A percentile compares a stretch with the other conserved stretches of the same genome.
Conservation (phyloP, 2,797 vertebrate species). For the Chelon labrosus region DNA sequence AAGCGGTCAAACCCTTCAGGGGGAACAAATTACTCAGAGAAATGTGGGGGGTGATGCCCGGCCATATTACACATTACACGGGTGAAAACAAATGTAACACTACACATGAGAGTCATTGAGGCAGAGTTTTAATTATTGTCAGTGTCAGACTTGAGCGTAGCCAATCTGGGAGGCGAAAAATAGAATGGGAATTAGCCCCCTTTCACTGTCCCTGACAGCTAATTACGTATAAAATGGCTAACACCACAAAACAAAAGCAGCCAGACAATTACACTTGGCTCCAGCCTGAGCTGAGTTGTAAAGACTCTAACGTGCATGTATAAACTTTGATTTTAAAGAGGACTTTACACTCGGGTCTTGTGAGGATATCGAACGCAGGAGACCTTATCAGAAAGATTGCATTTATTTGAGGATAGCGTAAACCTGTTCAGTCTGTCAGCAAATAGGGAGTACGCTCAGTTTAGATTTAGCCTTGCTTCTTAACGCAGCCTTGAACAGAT, state of each 20-base stretch:
- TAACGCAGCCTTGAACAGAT: constrained; percentile 60
- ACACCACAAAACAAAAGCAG: constrained; percentile 76
- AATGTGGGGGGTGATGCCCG: constrained; percentile 49
- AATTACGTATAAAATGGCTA: constrained; percentile 83
- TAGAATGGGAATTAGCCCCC: constrained; percentile 77
- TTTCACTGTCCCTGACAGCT: constrained; percentile 81
- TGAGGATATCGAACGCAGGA: constrained; percentile 37
- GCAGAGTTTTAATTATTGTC: constrained; percentile 83
- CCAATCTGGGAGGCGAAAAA: constrained; percentile 72
- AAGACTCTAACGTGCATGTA: constrained; percentile 49
- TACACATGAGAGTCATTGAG: constrained; percentile 69
- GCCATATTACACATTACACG: constrained; percentile 68
- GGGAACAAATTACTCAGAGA: constrained; percentile 75
- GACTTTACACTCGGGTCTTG: constrained; percentile 31
- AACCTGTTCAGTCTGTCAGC: constrained; percentile 51
- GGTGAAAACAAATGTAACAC: constrained; percentile 75
- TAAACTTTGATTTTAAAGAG: constrained; percentile 55
- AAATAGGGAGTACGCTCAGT: constrained; percentile 33
- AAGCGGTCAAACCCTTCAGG: constrained; percentile 72
- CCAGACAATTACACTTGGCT: constrained; percentile 70
- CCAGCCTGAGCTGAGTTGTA: constrained; percentile 42
- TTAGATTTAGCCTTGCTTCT: constrained; percentile 49
- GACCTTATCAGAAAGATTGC: constrained; percentile 48
- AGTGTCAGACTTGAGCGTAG: constrained; percentile 76
- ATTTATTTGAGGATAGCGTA: constrained; percentile 48